Conservation (phyloP, 2,888 invertebrate genomes). For the Tridacna gigas region DNA sequence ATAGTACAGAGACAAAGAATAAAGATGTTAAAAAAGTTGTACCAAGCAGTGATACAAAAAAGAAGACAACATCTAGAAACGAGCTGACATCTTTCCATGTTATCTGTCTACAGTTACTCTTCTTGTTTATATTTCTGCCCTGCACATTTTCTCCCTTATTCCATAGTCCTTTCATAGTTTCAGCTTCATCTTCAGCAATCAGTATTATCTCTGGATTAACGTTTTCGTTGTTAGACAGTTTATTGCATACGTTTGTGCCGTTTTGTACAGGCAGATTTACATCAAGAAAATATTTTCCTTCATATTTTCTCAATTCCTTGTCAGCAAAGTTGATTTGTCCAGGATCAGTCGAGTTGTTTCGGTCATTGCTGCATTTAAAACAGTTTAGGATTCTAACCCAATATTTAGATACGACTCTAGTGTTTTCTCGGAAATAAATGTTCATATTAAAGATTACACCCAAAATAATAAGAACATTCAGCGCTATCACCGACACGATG, state of each 20-base stretch:
- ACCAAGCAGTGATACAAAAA: background rate
- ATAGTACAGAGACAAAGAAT: background rate
- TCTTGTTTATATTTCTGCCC: too few relatives aligned
- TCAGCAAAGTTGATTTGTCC: background rate
- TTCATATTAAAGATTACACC: conserved; percentile 12
- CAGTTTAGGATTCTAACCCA: background rate
- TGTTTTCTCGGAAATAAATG: background rate
- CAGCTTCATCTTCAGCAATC: too few relatives aligned
- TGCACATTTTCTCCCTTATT: too few relatives aligned
- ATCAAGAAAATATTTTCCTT: too few relatives aligned
- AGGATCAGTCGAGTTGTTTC: background rate
- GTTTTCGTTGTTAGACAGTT: too few relatives aligned
- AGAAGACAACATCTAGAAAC: background rate
- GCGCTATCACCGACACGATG: background rate
- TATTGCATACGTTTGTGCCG: too few relatives aligned
- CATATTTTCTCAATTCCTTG: too few relatives aligned
- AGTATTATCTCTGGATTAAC: too few relatives aligned
- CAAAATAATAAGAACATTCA: conserved; percentile 3
- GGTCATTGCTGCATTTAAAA: background rate
- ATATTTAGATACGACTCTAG: background rate
- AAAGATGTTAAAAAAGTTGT: background rate
- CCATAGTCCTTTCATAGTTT: too few relatives aligned
- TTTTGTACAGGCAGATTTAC: too few relatives aligned
- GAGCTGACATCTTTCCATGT: background rate
- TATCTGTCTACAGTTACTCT: too few relatives aligned